Base-by-base conservation (phyloP, 2,113 vertebrate species). In the Octodon degus region DNA sequence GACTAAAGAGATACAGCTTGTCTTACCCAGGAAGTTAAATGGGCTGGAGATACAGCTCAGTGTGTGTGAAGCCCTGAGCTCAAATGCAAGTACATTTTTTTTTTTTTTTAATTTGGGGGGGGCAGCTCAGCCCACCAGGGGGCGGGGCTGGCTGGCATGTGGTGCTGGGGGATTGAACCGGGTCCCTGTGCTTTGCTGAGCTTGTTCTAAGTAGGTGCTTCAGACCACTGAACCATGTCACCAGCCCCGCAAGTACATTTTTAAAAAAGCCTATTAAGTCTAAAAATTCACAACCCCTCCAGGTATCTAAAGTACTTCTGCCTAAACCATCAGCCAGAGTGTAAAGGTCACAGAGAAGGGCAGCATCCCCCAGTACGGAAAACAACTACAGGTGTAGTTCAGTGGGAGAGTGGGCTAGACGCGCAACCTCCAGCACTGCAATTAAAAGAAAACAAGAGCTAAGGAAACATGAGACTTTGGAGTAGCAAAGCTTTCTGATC, bases 261-360 rank as follows among this genome's bases (percentile, higher is more conserved):
- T 43, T 43, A 5, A 55, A 55, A 55, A 76, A 76, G 37, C 74
- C 32, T 62, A 92, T 89, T 19, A 32, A 34, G 14, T 67, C 50
- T 63, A 89, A 19, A 93, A 95, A 85, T 60, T 47, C n/a, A 70
- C 63, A 65, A 82, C 19, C 24, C 32, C 68, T 93, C 8, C 55
- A n/a, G 76, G 65, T 74, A 88, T 81, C 40, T 86, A 87, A 6
- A 89, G 34, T 70, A 67, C 37, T 92, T 95, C 27, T 50, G 47
- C 17, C 55, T 81, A 37, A 90, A 72, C 17, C 60, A 27, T 87
- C 60, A 94, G 70, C 22, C 4, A 13, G 85, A 81, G 19, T 89
- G 40, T 70, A 96, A 9, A 91, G 62, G 14, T 89, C 10, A 91
- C 58, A 50, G 60, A 60, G n/a, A 53, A 62, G 24, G 22, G 22